These are phyloP conservation scores for Pherbina coryleti DNA, from an alignment of 2,888 invertebrate species.

Conservation along the genomic window DNA sequence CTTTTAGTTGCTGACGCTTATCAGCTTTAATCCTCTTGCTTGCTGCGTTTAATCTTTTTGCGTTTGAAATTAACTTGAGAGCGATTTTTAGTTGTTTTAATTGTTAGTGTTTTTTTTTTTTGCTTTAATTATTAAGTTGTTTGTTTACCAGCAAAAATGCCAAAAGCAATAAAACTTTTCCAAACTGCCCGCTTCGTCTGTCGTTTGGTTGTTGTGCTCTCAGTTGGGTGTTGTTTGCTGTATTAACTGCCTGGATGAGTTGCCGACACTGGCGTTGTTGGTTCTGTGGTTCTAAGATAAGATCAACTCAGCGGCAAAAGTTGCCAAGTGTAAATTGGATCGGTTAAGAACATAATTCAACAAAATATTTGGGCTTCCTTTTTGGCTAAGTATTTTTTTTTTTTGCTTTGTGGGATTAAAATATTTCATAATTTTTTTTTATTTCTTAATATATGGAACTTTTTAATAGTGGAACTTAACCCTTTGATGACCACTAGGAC, in stretches of 20 bases:
- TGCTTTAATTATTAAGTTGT: background rate
- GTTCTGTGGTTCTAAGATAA: background rate
- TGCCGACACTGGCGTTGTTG: background rate
- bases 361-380: background rate
- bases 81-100: background rate
- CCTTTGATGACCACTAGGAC: too few species aligned
- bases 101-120: background rate
- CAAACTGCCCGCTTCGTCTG: background rate
- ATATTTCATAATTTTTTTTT: too few species aligned
- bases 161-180: conserved; percentile 9
- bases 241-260: background rate
- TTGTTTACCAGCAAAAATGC: conserved; percentile 1
- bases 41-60: background rate
- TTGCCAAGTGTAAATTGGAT: background rate
- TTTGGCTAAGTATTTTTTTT: too few species aligned
- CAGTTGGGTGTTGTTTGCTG: background rate
- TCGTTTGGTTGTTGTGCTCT: background rate
- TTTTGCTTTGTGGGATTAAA: too few species aligned
- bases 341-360: background rate
- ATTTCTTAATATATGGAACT: too few species aligned
- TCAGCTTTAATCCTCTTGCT: background rate
- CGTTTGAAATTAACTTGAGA: background rate
- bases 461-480: too few species aligned
- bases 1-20: background rate
- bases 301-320: background rate